Conservation (phyloP, 1,140 invertebrate species). For the Drosophila neocordata region DNA sequence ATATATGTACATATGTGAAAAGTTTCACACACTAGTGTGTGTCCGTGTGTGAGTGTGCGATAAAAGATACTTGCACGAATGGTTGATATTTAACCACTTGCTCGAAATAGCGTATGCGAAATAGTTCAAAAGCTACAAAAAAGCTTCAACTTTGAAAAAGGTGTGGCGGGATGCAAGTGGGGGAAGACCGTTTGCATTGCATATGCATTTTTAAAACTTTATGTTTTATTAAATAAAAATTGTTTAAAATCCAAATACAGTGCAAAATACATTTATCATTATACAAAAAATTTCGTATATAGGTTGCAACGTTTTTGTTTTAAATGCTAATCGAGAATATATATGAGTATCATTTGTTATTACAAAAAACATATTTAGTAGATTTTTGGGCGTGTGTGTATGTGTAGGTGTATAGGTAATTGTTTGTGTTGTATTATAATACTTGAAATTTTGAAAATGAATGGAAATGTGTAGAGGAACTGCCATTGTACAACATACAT, state of each 20-base stretch:
- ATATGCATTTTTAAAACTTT: neutral
- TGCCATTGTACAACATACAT: conserved; percentile 29
- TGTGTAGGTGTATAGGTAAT: neutral
- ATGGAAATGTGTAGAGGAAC: conserved; percentile 62
- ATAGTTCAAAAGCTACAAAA: conserved; percentile 1
- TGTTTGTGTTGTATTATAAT: conserved; percentile 1
- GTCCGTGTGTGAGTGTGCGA: neutral
- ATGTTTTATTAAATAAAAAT: conserved; percentile 7
- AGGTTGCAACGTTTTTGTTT: conserved; percentile 26
- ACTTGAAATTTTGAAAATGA: conserved; percentile 23
- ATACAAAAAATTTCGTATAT: conserved; percentile 13
- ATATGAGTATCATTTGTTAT: conserved; percentile 82
- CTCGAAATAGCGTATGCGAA: neutral
- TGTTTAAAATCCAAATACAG: conserved; percentile 26
- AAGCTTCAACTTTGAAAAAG: neutral
- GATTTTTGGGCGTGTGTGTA: conserved; percentile 28
- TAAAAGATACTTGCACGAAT: conserved; percentile 7
- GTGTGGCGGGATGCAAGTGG: neutral
- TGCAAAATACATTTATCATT: conserved; percentile 42
- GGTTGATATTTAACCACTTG: neutral
- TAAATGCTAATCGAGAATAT: conserved; percentile 70
- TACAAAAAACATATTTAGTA: conserved; percentile 46
- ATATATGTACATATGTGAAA: conserved; percentile 1
- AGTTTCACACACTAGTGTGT: neutral
- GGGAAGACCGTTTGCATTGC: neutral